phyloP scores from a whole-genome alignment of 2,888 invertebrate species.

The Entomobrya multifasciata region DNA sequence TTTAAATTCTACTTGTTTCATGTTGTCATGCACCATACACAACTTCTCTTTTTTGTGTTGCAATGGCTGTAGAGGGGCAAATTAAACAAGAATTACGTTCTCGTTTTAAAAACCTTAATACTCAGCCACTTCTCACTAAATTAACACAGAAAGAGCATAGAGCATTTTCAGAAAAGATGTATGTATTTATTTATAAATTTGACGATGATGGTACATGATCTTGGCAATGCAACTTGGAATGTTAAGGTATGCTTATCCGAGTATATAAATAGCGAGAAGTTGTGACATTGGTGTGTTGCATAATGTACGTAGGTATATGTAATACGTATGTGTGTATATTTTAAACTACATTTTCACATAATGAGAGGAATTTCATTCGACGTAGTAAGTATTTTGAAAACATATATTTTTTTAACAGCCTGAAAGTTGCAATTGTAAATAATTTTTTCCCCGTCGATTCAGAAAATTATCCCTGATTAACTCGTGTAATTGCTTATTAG shows the following conservation, averaged over 20 bases:
- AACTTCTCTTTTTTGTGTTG: background rate
- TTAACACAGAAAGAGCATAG: background rate
- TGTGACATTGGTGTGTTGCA: background rate
- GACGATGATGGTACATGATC: constrained; percentile 25
- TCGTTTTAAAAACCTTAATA: background rate
- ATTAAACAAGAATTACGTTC: background rate
- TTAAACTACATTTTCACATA: too few relatives aligned
- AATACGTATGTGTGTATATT: too few relatives aligned
- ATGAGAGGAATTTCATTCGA: too few relatives aligned
- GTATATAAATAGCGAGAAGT: too few relatives aligned
- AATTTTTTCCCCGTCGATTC: too few relatives aligned
- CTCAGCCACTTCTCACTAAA: background rate
- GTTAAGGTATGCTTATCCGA: background rate
- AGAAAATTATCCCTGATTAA: too few relatives aligned
- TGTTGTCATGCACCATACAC: background rate
- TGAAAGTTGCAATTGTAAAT: too few relatives aligned
- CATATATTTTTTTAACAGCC: too few relatives aligned
- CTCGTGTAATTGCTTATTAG: too few relatives aligned
- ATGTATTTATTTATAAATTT: background rate
- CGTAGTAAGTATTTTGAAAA: too few relatives aligned
- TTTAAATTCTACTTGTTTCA: constrained; percentile 1
- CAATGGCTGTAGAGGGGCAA: background rate
- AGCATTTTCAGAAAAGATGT: background rate
- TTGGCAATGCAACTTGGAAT: constrained; percentile 20
- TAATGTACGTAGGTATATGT: too few relatives aligned